Conservation (phyloP, 1,140 invertebrate species). For the Popillia japonica region DNA sequence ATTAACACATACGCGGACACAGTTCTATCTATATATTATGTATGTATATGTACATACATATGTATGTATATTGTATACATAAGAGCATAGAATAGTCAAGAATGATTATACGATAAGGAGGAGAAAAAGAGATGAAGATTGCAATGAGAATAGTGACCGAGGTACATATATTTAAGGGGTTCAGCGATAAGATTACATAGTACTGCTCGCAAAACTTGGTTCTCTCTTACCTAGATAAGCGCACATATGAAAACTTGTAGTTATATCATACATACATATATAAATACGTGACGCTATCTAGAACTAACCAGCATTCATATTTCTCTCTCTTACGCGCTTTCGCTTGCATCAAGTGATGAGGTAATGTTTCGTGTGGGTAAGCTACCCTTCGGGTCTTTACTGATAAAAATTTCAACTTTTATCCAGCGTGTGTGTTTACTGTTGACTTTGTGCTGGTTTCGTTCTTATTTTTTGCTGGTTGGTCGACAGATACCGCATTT, state of each 20-base stretch:
- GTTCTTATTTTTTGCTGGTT: conserved; percentile 38
- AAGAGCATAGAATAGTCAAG: background rate
- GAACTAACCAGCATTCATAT: conserved; percentile 1
- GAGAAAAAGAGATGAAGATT: conserved; percentile 19
- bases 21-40: too few species aligned
- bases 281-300: conserved; percentile 36
- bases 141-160: conserved; percentile 29
- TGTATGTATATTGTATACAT: background rate
- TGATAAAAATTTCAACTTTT: conserved; percentile 37
- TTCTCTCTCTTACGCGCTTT: conserved; percentile 3
- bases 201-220: conserved; percentile 37
- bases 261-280: conserved; percentile 37
- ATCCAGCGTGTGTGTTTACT: conserved; percentile 29
- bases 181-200: conserved; percentile 35
- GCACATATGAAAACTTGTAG: conserved; percentile 41
- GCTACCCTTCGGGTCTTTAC: conserved; percentile 29
- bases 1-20: background rate
- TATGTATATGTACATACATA: conserved; percentile 1
- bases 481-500: conserved; percentile 37
- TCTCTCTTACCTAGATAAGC: conserved; percentile 40
- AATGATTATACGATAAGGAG: background rate
- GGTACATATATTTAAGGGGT: conserved; percentile 38
- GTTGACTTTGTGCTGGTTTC: conserved; percentile 14
- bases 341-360: conserved; percentile 5
- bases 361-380: conserved; percentile 6